phyloP scores from a whole-genome alignment of 2,888 invertebrate species.

The Hartigia nigra region DNA sequence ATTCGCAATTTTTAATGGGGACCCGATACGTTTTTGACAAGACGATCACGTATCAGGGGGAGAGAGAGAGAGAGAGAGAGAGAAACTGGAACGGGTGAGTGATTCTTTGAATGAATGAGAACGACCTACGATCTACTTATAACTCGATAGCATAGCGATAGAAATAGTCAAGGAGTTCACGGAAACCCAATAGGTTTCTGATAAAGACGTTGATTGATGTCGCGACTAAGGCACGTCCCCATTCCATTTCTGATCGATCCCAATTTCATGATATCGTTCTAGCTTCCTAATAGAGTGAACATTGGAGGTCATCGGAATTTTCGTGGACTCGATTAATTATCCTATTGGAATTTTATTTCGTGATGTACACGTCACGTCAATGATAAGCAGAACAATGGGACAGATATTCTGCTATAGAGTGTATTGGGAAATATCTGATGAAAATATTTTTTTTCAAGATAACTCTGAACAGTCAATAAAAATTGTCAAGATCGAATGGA shows the following conservation, averaged over 20 bases:
- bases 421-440: no score
- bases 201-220: constrained; percentile 39
- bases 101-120: background rate
- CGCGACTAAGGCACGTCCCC: background rate
- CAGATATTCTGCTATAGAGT: background rate
- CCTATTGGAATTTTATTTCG: background rate
- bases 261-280: background rate
- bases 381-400: no score
- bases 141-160: background rate
- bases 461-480: no score
- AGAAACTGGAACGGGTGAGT: background rate
- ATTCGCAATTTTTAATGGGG: background rate
- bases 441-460: no score
- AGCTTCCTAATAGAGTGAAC: background rate
- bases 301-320: background rate
- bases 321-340: background rate
- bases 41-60: background rate
- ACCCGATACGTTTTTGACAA: background rate
- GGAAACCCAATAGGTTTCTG: constrained; percentile 28
- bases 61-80: background rate
- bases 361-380: background rate
- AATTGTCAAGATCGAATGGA: no score
- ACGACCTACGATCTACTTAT: background rate
- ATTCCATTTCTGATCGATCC: background rate
- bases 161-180: background rate